Evolutionary conservation across 2,797 vertebrate species (phyloP).

Genomic region (Calcarius lapponicus): DNA sequence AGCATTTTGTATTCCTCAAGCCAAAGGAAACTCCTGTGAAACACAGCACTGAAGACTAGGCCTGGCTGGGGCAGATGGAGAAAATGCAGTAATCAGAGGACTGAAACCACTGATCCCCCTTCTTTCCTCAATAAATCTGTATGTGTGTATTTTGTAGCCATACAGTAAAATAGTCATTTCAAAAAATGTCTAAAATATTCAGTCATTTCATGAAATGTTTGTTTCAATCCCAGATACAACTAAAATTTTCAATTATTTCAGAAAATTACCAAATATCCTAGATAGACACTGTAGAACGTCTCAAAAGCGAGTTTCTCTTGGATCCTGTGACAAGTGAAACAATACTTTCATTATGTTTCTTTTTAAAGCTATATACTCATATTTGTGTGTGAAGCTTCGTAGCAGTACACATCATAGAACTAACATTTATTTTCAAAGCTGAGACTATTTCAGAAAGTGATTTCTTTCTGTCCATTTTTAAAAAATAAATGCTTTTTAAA

Average conservation of each 20-base stretch:
- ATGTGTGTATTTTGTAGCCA: neutral
- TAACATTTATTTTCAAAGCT: neutral
- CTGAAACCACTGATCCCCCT: accelerated
- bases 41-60: neutral
- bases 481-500: neutral
- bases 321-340: neutral
- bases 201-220: neutral
- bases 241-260: neutral
- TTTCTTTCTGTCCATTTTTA: neutral
- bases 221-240: neutral
- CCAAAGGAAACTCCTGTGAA: neutral
- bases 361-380: neutral
- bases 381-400: neutral
- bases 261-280: neutral
- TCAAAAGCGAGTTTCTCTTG: neutral
- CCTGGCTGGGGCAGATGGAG: no score
- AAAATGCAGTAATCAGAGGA: neutral
- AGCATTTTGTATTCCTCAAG: neutral
- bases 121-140: neutral
- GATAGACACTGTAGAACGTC: neutral
- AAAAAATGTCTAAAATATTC: neutral
- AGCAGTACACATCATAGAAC: neutral
- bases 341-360: neutral
- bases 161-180: neutral
- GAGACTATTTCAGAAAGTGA: neutral